Evolutionary conservation across 2,113 vertebrate genomes (phyloP).

Genomic region (Etheostoma cragini): DNA sequence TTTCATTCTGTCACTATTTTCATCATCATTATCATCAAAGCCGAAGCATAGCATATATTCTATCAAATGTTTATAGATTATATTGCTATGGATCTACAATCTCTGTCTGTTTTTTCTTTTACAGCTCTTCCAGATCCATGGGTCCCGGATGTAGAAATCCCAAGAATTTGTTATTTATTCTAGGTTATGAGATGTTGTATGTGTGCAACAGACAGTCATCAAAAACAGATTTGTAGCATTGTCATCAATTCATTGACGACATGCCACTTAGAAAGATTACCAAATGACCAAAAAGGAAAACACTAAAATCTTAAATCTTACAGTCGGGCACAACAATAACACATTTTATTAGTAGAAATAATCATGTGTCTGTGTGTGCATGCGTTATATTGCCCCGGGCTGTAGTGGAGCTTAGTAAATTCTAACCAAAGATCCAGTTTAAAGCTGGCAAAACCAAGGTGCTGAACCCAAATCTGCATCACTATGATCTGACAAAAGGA

Average conservation of each 20-base stretch:
- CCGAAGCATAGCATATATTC: slow-evolving; percentile 5
- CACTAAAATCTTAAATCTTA: not conserved
- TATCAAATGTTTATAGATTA: not conserved
- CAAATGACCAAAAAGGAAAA: slow-evolving; percentile 19
- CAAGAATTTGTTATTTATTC: slow-evolving; percentile 37
- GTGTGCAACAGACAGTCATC: slow-evolving; percentile 23
- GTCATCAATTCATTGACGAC: slow-evolving; percentile 19
- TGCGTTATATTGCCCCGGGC: slow-evolving; percentile 29
- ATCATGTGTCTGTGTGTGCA: slow-evolving; percentile 11
- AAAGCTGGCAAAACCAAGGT: slow-evolving; percentile 44
- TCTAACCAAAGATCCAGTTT: slow-evolving; percentile 72
- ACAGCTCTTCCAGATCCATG: slow-evolving; percentile 87
- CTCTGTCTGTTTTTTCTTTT: slow-evolving; percentile 30
- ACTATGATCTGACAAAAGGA: not conserved
- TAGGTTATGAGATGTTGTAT: slow-evolving; percentile 34
- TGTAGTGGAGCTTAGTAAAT: slow-evolving; percentile 71
- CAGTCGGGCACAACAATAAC: slow-evolving; percentile 25
- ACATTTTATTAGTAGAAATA: not conserved
- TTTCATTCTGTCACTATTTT: slow-evolving; percentile 61
- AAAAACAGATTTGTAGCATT: slow-evolving; percentile 46
- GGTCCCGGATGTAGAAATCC: slow-evolving; percentile 82
- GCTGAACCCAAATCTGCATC: slow-evolving; percentile 35
- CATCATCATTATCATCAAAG: slow-evolving; percentile 59
- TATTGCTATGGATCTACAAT: not conserved
- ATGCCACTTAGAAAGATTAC: slow-evolving; percentile 41